Base-by-base conservation (phyloP, 2,113 vertebrate species). In the Bagarius yarrelli region DNA sequence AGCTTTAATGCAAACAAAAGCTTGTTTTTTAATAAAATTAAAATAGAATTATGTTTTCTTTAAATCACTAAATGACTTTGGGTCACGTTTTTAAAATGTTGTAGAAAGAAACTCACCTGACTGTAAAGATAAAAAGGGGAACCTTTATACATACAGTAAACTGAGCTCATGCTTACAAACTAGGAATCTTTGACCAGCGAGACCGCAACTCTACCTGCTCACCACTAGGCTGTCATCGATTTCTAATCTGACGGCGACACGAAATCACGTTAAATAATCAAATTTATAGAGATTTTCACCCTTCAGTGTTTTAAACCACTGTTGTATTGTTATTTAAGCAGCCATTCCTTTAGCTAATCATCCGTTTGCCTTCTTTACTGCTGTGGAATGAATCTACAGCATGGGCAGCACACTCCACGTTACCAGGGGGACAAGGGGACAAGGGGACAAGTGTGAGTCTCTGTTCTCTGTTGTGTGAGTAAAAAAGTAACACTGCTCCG, bases 401-500 rank as follows among this genome's bases (percentile, higher is more conserved):
- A 66, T 18, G 47, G 27, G 40, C 30, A 32, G n/a, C 18, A 11
- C 27, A 27, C 55, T 56, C 16, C 60, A 59, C 5, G 32, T 18
- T 69, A 32, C 32, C 32, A 44, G 4, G 73, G 32, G 21, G 61
- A 52, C 40, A 32, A n/a, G n/a, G n/a, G n/a, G n/a, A n/a, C n/a
- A n/a, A n/a, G n/a, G 64, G 47, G 60, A 44, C 61, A 63, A 78
- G 60, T 55, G 23, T 18, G 53, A 47, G 16, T 27, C 74, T 76
- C 36, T 63, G 75, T 50, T 63, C 21, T 34, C 5, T 56, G 44
- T 47, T 66, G 21, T 76, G 21, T 67, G 52, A 57, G 55, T 21
- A 67, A 57, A 67, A 34, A 55, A 67, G 19, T 11, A 18, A 81
- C 30, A 50, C 56, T 25, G 66, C 79, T 73, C 55, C 67, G 78